Base-by-base conservation (phyloP, 2,113 vertebrate species). In the Cebidichthys violaceus region DNA sequence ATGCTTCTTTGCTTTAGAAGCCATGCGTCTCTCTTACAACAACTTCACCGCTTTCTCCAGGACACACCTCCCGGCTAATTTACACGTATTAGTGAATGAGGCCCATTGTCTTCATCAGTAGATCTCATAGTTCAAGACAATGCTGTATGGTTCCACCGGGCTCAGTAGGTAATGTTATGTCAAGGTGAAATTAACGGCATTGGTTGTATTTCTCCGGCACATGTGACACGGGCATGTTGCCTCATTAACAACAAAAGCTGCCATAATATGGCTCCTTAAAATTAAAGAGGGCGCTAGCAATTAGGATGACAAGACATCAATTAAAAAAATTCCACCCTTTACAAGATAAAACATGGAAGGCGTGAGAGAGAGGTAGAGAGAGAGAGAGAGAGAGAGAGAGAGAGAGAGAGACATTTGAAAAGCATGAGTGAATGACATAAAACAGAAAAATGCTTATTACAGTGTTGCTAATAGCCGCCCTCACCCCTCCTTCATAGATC, bases 381-480 rank as follows among this genome's bases (percentile, higher is more conserved):
- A 31, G 29, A 31, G 29, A 31, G 29, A 31, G 29, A 31, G 29
- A 31, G 29, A 31, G 29, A 31, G 29, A 31, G 29, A 31, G 29
- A 31, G 35, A 47, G 59, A 77, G 8, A 55, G 11, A 6, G 11
- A 55, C 1, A 59, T 39, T 9, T 47, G 50, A 67, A 74, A 70
- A 64, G 47, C 20, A 13, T 0, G 29, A 35, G 15, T 7, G 37
- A 67, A 37, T 24, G 60, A 54, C 17, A 10, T 64, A 14, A 17
- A 86, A 77, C 41, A 33, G 31, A 81, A 62, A 71, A 84, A 70
- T 69, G 33, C 89, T 68, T 64, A 59, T 90, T 91, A 89, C 59
- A 31, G 77, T 0, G 6, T 73, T 1, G 62, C 29, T 73, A 80
- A 85, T 85, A 78, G 64, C 75, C 67, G 35, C 55, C 54, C 60